Base-by-base conservation (phyloP, 2,888 invertebrate species). In the Lasioglossum calceatum region DNA sequence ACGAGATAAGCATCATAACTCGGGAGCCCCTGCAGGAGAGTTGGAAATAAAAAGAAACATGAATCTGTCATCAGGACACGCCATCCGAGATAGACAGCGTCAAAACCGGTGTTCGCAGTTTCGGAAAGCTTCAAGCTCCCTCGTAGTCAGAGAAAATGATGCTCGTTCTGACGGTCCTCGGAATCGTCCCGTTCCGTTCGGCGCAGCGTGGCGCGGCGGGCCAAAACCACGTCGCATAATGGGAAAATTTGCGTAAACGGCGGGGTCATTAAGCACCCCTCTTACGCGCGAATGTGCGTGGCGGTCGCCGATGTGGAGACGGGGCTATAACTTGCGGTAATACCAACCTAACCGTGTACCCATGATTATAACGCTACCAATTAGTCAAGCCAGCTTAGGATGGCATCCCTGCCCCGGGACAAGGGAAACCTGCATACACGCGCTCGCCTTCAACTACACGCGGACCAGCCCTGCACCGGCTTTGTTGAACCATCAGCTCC, bases 221-320 rank as follows among this genome's bases (percentile, higher is more conserved):
- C 92, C 94, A 92, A 94, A 95, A 94, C 93, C 94, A 92, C 93
- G 93, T 93, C 91, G 93, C 93, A 93, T 95, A 95, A 95, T 95
- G 94, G 95, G 94, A 95, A 95, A 95, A 95, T 95, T 95, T 95
- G 95, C 95, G 95, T 95, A 95, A 95, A 95, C 95, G 95, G 92
- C 92, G 93, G 93, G 94, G 94, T 95, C 95, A 95, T 95, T 95
- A 95, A 95, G 94, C 93, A 92, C 86, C 90, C 86, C 88, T 88
- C 90, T 85, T 89, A 91, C 91, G 91, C 89, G 88, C 89, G 90
- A 89, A 89, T 90, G 91, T 91, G 92, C 90, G 90, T 90, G 91
- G 87, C 87, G 91, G 92, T 88, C 88, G 88, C 90, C 90, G 87
- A 91, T 87, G 88, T 86, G 90, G 91, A 87, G 91, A 90, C 91